Percentiles rank a stretch among this genome's conserved stretches.
Conservation (phyloP, 1,140 invertebrate genomes). For the Drosophila navojoa region DNA sequence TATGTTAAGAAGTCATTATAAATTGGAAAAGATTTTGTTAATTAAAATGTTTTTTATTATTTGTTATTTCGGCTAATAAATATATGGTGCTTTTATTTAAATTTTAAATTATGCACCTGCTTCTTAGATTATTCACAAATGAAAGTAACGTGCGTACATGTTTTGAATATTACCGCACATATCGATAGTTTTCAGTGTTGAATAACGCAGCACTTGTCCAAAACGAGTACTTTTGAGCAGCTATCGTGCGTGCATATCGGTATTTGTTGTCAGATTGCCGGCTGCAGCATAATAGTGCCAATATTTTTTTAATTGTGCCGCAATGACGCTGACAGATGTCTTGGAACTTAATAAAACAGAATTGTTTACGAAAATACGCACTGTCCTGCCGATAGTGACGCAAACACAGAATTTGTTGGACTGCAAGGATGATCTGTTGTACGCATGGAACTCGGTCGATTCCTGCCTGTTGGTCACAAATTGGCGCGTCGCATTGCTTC, state of each 20-base stretch:
- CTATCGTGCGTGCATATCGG: slow-evolving; percentile 4
- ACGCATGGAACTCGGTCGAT: slow-evolving; percentile 69
- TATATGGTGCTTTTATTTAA: background rate
- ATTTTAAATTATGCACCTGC: background rate
- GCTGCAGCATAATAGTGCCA: slow-evolving; percentile 7
- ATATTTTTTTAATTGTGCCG: slow-evolving; percentile 27
- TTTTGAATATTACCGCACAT: background rate
- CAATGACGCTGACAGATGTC: slow-evolving; percentile 65
- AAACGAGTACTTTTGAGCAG: background rate
- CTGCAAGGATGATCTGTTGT: slow-evolving; percentile 79
- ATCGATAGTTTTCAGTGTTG: background rate
- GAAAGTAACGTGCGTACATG: background rate
- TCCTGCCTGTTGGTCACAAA: slow-evolving; percentile 66
- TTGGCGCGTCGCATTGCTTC: slow-evolving; percentile 64
- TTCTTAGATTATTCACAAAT: background rate
- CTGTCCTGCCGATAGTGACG: slow-evolving; percentile 51
- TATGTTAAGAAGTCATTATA: background rate
- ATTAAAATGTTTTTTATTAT: too few species aligned
- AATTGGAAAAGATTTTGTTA: background rate
- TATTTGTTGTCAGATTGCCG: slow-evolving; percentile 12
- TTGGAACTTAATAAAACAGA: slow-evolving; percentile 67
- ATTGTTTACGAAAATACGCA: slow-evolving; percentile 70
- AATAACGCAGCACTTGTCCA: background rate
- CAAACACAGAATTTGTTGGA: slow-evolving; percentile 76
- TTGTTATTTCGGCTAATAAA: background rate